phyloP scores from a whole-genome alignment of 2,113 vertebrate genomes.

The Corvus cornix region DNA sequence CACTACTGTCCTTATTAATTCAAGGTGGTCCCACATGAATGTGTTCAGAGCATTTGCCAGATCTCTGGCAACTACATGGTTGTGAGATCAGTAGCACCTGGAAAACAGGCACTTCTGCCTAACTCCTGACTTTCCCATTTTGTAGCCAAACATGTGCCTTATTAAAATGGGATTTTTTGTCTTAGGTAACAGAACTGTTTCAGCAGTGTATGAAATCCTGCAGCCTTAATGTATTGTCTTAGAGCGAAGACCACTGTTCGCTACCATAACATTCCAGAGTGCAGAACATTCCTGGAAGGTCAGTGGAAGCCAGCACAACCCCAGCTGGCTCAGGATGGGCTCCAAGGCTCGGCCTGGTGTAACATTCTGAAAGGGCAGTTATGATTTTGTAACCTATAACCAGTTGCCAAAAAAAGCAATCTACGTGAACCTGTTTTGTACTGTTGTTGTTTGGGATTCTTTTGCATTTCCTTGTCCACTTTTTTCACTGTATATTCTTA shows the following conservation, averaged over 20 bases:
- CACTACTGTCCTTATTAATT: background rate
- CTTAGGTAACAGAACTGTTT: background rate
- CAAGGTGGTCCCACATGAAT: background rate
- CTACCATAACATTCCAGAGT: background rate
- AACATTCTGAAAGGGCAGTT: background rate
- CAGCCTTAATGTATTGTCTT: background rate
- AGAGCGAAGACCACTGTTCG: background rate
- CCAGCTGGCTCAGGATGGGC: background rate
- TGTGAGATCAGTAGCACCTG: background rate
- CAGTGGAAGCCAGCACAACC: background rate
- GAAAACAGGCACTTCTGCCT: background rate
- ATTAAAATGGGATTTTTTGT: background rate
- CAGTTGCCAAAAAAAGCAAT: background rate
- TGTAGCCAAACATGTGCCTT: background rate
- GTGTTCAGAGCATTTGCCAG: fast-evolving
- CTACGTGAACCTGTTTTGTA: background rate
- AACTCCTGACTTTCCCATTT: background rate
- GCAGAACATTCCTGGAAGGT: background rate
- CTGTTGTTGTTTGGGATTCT: background rate
- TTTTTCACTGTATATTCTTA: background rate
- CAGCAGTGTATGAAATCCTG: background rate
- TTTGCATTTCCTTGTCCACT: background rate
- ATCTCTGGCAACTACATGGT: background rate
- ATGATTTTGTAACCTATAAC: background rate
- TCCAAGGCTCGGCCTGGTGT: background rate